Percentiles rank a stretch among this genome's conserved stretches.
Evolutionary conservation across 2,113 vertebrate species (phyloP).

Genomic region (Oreochromis tanganicae): DNA sequence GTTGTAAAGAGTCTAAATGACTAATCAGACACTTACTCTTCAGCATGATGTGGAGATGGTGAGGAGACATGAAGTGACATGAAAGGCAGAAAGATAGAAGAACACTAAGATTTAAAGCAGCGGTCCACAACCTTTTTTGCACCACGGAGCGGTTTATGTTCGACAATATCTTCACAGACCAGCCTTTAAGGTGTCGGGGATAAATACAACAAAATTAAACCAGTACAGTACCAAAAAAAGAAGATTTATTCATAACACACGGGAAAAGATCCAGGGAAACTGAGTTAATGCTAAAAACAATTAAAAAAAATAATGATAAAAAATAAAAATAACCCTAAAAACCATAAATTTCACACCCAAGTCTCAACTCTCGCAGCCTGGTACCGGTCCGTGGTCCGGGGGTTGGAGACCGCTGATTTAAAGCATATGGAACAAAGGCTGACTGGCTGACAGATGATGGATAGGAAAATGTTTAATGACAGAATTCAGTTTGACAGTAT

Average conservation of each 20-base stretch:
- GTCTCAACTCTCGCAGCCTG: not conserved
- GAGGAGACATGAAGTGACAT: not conserved
- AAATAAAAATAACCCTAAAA: not conserved
- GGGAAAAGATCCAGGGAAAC: not conserved
- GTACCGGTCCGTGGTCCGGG: accelerated
- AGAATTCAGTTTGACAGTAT: not conserved
- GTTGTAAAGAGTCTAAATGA: not conserved
- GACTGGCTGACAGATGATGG: not conserved
- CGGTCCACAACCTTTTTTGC: not conserved
- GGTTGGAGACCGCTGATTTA: accelerated
- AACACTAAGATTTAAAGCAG: not conserved
- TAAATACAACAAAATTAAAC: not conserved
- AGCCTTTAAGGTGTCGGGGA: not conserved
- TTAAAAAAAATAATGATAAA: not conserved
- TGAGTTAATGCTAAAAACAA: accelerated
- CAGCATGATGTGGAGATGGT: not conserved
- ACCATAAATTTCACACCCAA: not conserved
- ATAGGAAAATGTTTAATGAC: not conserved
- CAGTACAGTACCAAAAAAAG: accelerated
- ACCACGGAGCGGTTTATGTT: not conserved
- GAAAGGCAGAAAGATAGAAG: not conserved
- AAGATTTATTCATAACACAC: not conserved
- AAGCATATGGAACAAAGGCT: not conserved
- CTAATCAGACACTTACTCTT: not conserved
- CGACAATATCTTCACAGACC: not conserved